Evolutionary conservation across 1,140 invertebrate species (phyloP).

Genomic region (Lepidotrigona ventralis): DNA sequence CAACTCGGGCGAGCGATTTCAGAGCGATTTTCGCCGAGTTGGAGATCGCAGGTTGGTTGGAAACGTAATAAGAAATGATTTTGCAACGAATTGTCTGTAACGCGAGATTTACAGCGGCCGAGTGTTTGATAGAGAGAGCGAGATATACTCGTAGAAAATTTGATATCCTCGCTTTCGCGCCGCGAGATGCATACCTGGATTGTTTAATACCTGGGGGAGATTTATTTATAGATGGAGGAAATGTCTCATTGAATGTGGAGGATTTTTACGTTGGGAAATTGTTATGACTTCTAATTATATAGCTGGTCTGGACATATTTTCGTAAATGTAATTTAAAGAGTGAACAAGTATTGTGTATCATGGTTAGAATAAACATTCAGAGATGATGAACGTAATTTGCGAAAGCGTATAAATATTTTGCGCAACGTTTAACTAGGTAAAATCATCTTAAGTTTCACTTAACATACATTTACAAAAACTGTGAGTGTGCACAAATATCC

Average conservation of each 20-base stretch:
- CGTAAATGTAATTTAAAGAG: no score
- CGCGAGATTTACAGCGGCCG: neutral
- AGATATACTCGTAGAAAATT: neutral
- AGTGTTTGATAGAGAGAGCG: neutral
- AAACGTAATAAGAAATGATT: neutral
- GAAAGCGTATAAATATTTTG: no score
- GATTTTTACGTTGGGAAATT: neutral
- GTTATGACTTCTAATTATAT: neutral
- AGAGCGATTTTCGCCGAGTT: no score
- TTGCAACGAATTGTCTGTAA: slow-evolving; percentile 2
- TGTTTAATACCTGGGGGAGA: neutral
- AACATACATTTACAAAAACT: no score
- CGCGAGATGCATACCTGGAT: neutral
- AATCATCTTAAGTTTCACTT: no score
- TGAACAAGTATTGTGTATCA: no score
- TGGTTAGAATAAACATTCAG: no score
- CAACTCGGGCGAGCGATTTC: neutral
- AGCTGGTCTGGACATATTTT: no score
- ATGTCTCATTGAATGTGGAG: neutral
- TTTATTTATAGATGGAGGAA: neutral
- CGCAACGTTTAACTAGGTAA: no score
- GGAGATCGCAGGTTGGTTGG: neutral
- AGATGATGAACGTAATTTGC: no score
- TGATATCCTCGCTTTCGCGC: neutral
- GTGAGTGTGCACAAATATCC: no score